phyloP scores from a whole-genome alignment of 2,113 vertebrate species.

The Amphiprion ocellaris region DNA sequence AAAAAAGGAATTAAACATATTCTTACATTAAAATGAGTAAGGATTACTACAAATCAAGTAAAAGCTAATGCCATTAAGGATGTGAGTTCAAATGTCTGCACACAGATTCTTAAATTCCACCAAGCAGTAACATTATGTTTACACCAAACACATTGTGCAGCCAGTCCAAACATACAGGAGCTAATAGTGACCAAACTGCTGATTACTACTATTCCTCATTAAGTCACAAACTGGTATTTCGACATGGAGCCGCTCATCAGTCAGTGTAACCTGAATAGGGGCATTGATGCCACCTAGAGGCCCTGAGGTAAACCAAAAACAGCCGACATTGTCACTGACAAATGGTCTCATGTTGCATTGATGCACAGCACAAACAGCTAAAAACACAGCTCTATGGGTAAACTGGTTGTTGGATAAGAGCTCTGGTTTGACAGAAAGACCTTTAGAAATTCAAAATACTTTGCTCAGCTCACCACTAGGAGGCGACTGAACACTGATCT shows the following conservation, averaged over 20 bases:
- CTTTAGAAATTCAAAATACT: neutral
- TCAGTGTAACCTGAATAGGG: conserved; percentile 44
- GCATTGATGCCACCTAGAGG: conserved; percentile 74
- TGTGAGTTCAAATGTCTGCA: conserved; percentile 5
- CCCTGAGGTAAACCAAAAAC: conserved; percentile 14
- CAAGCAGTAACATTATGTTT: neutral
- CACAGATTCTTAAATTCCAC: neutral
- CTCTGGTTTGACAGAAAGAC: neutral
- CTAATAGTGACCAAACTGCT: conserved; percentile 11
- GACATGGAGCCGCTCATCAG: conserved; percentile 40
- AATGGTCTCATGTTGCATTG: conserved; percentile 36
- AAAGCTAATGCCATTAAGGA: neutral
- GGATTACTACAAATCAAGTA: neutral
- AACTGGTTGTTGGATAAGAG: neutral
- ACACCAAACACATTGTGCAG: conserved; percentile 20
- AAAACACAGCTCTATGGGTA: neutral
- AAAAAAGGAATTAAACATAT: neutral
- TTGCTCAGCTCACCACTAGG: conserved; percentile 2
- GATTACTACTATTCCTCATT: conserved; percentile 39
- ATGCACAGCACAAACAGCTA: conserved; percentile 18
- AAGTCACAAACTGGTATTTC: conserved; percentile 69
- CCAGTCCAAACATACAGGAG: neutral
- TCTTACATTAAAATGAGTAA: neutral
- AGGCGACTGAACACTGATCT: conserved; percentile 5
- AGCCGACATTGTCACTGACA: conserved; percentile 6